Evolutionary conservation across 1,140 invertebrate species (phyloP), one percentile per base, ranked within the genome.

Genomic region (Neodiprion fabricii): DNA sequence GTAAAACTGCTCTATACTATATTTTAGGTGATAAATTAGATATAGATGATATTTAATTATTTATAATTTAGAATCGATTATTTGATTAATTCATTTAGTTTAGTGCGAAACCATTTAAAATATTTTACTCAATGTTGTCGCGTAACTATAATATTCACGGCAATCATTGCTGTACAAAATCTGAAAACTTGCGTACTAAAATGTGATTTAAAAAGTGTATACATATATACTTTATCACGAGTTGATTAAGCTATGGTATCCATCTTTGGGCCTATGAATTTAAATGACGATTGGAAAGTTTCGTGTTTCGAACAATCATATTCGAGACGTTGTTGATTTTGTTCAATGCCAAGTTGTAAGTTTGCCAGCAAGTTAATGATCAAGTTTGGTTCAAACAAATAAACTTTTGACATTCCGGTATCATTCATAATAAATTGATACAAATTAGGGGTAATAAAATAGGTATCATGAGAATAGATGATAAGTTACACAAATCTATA

Each of bases 391-490:
- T 61, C 3, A 61, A 61, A 14, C 11, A 61, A 61, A 14, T 14
- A 61, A 61, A 61, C 82, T 86, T 79, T 78, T 79, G 72, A 86
- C 84, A 87, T 86, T 87, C 85, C 84, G 81, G 79, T 86, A 84
- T 85, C 81, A 82, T 80, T 81, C 72, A 70, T 83, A 82, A 73
- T 75, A 79, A 80, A 79, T 76, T 81, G 81, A 81, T 85, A 82
- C 78, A 81, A 80, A 77, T 78, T 79, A 82, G 76, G 75, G 80
- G 68, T 82, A 78, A 80, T 75, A 77, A 78, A 78, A 76, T 72
- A 21, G 78, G 78, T 79, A 82, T 61, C 75, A 76, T 79, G 76
- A 77, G 75, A 75, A 77, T 78, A 79, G 78, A 75, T 74, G 68
- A 70, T 49, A 72, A 78, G 72, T 71, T 75, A 75, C 70, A 76